Base-by-base conservation (phyloP, 2,888 invertebrate species). In the Pecten maximus region DNA sequence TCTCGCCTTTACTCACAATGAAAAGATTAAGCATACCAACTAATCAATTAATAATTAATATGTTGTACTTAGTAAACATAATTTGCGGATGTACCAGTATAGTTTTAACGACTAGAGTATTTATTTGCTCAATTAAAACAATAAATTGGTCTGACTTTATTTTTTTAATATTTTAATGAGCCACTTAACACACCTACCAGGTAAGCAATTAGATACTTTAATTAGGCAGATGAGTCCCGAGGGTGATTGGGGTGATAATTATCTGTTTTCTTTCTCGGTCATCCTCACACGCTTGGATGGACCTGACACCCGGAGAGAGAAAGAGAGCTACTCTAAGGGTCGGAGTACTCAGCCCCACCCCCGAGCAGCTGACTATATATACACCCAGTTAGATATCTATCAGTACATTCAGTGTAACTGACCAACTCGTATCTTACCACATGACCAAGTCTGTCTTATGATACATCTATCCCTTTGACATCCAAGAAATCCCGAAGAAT, bases 301-400 rank as follows among this genome's bases (percentile, higher is more conserved):
- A 74, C 10, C 28, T 74, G 74, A 74, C 74, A 74, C 74, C 74
- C 74, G 35, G 74, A 6, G 74, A 44, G n/a, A n/a, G n/a, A n/a
- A 35, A 74, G 74, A 74, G 74, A 74, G 74, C 74, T 74, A 74
- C 74, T 74, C 74, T 6, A 35, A 74, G 35, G 74, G 74, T 74
- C 74, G 74, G 74, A 35, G 74, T 74, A 74, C 74, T 74, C 74
- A 74, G 74, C 74, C 35, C 74, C 74, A 74, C 74, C 74, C 74
- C 74, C 74, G 74, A 74, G 74, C 74, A 74, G 19, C 8, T 19
- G 74, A 28, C 74, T 74, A 74, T 74, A 74, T 74, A 74, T 74
- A 74, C 74, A 74, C 74, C 28, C 74, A 1, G 74, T 28, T 2
- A 23, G 74, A 35, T 74, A 74, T 35, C 28, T 28, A 74, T 74